A percentile compares a stretch with the other conserved stretches of the same genome.
These are phyloP conservation scores for Pollenia amentaria DNA, from an alignment of 2,888 invertebrate genomes.

Conservation along the genomic window DNA sequence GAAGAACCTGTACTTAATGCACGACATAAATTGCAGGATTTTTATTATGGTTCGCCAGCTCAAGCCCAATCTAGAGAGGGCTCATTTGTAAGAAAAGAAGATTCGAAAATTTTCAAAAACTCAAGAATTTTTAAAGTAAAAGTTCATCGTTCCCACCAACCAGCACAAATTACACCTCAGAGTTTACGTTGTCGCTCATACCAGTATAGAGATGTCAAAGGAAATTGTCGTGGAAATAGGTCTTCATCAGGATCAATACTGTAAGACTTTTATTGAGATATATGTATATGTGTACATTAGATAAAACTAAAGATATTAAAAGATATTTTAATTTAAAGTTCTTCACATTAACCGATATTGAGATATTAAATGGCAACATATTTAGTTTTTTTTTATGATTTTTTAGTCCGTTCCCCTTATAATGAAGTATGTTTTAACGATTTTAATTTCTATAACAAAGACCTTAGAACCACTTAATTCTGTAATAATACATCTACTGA, in stretches of 20 bases:
- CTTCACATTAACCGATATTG: no score
- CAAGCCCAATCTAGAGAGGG: constrained; percentile 35
- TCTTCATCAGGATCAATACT: constrained; percentile 78
- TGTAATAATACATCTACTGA: no score
- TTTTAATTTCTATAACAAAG: no score
- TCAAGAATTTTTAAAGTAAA: constrained; percentile 70
- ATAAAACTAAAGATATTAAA: no score
- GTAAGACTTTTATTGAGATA: constrained; percentile 77
- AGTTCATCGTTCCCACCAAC: constrained; percentile 54
- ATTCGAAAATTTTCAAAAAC: constrained; percentile 29
- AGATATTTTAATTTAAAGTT: no score
- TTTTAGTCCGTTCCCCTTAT: no score
- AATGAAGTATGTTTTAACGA: no score
- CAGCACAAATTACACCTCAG: not conserved
- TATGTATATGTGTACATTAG: not conserved
- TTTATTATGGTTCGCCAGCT: constrained; percentile 8
- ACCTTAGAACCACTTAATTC: no score
- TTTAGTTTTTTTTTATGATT: no score
- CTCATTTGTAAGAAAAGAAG: not conserved
- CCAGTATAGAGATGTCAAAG: constrained; percentile 78
- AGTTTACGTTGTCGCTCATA: constrained; percentile 77
- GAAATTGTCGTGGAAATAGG: constrained; percentile 79
- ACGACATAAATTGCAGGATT: constrained; percentile 12
- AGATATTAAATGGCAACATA: no score
- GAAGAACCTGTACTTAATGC: constrained; percentile 35